Evolutionary conservation across 2,888 invertebrate genomes (phyloP).

Genomic region (Harpagoxenus sublaevis): DNA sequence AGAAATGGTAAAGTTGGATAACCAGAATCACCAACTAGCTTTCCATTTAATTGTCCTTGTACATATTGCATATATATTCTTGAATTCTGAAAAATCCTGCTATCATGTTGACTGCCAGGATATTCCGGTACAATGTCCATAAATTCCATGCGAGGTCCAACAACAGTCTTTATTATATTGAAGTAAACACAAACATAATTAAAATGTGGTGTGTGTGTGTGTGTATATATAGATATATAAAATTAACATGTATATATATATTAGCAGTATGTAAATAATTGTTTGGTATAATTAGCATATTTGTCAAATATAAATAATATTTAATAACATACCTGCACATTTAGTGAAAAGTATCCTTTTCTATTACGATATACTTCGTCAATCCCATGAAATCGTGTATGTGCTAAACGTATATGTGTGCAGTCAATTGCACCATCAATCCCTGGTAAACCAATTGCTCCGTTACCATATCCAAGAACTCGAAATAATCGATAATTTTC

Average conservation of each 20-base stretch:
- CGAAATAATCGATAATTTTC: background rate
- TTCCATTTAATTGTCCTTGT: background rate
- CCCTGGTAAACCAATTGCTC: background rate
- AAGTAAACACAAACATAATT: too few species aligned
- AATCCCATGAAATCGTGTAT: background rate
- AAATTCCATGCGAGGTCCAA: slow-evolving; percentile 13
- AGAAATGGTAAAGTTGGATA: slow-evolving; percentile 63
- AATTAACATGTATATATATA: too few species aligned
- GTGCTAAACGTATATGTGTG: background rate
- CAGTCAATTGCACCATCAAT: background rate
- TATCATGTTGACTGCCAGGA: slow-evolving; percentile 8
- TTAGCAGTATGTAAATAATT: background rate
- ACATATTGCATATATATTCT: slow-evolving; percentile 2
- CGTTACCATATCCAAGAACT: background rate
- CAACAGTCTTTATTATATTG: background rate
- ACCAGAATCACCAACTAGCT: slow-evolving; percentile 63
- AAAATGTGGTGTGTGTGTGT: too few species aligned
- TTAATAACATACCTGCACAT: background rate
- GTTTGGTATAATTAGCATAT: too few species aligned
- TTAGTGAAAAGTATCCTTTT: background rate
- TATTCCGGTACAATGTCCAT: background rate
- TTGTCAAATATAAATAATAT: too few species aligned
- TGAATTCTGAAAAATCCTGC: slow-evolving; percentile 20
- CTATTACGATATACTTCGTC: background rate
- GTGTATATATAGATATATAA: too few species aligned